Evolutionary conservation across 2,113 vertebrate genomes (phyloP), one percentile per base, ranked within the genome.

Genomic region (Tonatia bakeri): DNA sequence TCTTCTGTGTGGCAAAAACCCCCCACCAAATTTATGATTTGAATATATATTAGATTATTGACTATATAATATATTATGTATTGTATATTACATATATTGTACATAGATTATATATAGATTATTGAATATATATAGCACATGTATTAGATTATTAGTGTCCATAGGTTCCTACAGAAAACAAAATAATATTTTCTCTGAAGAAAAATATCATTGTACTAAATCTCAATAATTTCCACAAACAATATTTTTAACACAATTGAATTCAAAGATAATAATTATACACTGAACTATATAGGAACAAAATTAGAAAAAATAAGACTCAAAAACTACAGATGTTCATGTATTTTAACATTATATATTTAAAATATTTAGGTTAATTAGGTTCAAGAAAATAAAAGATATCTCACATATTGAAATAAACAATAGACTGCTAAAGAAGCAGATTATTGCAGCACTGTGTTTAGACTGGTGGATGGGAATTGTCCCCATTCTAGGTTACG

Each of bases 401-500:
- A 80, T 54, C 38, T 33, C 17, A 4, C 33, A 64, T 83, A n/a
- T 83, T 17, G 45, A 59, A 64, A 64, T 11, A 17, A 83, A 9
- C 28, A 64, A 13, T 84, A 65, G 7, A 64, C 26, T 64, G 17
- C 17, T 40, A 10, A 31, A 65, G n/a, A n/a, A 47, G 16, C 59
- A 65, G 31, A 67, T 82, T 82, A 47, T 65, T 84, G 52, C 8
- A 92, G 98, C 98, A 98, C 98, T 98, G 98, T 98, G 96, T 98
- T 98, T 98, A 98, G 98, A 97, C 98, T 97, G 97, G 12, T 97
- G 94, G 96, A 97, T 98, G 98, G 97, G 79, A 85, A 92, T 97
- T 93, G 50, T 75, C 96, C 82, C 97, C 85, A 7, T 98, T 85
- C 0, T 92, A 88, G 98, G 98, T 98, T 98, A 98, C 98, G 98